A percentile compares a stretch with the other conserved stretches of the same genome.
These are phyloP conservation scores for Hydrotaea cyrtoneurina DNA, from an alignment of 2,888 invertebrate genomes.

Conservation along the genomic window DNA sequence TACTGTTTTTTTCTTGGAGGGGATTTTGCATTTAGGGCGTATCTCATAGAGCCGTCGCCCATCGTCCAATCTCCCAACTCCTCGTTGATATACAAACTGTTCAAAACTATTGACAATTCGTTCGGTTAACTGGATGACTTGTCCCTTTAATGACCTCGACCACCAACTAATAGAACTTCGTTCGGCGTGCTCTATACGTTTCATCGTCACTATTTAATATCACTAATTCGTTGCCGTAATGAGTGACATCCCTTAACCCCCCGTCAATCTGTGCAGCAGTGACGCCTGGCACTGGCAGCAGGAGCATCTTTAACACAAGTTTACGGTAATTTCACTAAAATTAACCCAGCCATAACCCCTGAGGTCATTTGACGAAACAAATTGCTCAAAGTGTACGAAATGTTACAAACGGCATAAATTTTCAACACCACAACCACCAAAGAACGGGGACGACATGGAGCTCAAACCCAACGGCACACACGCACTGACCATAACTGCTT, in stretches of 20 bases:
- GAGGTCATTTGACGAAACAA: conserved; percentile 75
- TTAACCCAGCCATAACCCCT: conserved; percentile 75
- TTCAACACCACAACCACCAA: conserved; percentile 64
- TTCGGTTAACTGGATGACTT: no score
- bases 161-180: no score
- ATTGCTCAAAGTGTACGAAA: conserved; percentile 69
- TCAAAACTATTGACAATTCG: no score
- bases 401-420: conserved; percentile 66
- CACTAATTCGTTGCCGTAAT: conserved; percentile 25
- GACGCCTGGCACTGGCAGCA: background rate
- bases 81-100: no score
- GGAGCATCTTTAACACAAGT: conserved; percentile 54
- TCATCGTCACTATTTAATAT: conserved; percentile 8
- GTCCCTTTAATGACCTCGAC: no score
- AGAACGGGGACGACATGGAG: background rate
- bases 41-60: no score
- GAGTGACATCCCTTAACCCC: conserved; percentile 32
- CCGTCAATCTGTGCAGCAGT: background rate
- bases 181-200: no score
- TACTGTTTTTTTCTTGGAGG: no score
- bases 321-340: conserved; percentile 69
- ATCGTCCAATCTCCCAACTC: no score
- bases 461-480: background rate
- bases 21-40: no score
- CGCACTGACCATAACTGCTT: conserved; percentile 32